Conservation (phyloP, 2,113 vertebrate genomes). For the Triplophysa siluroides region DNA sequence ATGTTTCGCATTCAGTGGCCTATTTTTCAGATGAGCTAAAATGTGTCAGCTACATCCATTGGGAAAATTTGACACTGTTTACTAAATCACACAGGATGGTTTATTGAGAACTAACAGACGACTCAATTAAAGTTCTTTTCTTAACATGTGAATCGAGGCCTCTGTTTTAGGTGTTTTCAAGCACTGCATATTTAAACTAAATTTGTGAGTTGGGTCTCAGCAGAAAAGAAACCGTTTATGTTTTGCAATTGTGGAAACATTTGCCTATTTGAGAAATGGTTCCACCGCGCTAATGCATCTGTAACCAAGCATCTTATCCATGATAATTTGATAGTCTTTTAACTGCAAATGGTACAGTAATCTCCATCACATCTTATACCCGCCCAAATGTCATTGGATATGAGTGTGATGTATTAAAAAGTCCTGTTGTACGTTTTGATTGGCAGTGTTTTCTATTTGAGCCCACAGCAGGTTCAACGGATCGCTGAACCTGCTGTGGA, state of each 20-base stretch:
- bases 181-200: background rate
- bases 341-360: slow-evolving; percentile 4
- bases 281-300: background rate
- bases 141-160: slow-evolving; percentile 33
- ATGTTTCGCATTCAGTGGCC: slow-evolving; percentile 57
- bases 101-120: slow-evolving; percentile 51
- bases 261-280: background rate
- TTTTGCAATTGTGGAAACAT: slow-evolving; percentile 7
- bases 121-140: slow-evolving; percentile 55
- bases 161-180: slow-evolving; percentile 6
- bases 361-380: background rate
- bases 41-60: slow-evolving; percentile 52
- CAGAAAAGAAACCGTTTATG: background rate
- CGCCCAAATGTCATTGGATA: background rate
- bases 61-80: slow-evolving; percentile 64
- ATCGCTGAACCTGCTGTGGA: slow-evolving; percentile 14
- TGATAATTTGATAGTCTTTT: slow-evolving; percentile 8
- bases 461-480: slow-evolving; percentile 1
- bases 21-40: slow-evolving; percentile 58
- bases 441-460: slow-evolving; percentile 10
- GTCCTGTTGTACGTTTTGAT: background rate
- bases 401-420: slow-evolving; percentile 26
- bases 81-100: slow-evolving; percentile 60
- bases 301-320: background rate
- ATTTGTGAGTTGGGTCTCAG: background rate